Evolutionary conservation across 2,797 vertebrate genomes (phyloP), one percentile per base, ranked within the genome.

Genomic region (Pangasius sanitwongsei): DNA sequence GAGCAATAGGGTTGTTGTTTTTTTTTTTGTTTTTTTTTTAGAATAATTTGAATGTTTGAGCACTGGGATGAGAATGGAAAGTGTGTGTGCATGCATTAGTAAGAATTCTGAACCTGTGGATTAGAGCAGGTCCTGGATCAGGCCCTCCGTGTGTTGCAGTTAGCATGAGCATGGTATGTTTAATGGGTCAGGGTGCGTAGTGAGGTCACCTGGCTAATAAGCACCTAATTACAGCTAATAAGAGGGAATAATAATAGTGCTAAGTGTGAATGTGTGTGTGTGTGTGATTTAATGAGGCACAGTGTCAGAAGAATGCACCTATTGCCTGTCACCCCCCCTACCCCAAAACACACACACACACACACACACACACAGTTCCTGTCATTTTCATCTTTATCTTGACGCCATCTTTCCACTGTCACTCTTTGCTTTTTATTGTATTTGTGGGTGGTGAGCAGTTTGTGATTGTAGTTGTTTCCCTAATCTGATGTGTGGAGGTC

Each of bases 401-500:
- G 28, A 31, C 37, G 50, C 8, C n/a, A 44, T 57, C 53, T 67
- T 53, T 65, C 48, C 44, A 37, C 74, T 86, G 67, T 88, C 34
- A 53, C 55, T 77, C 59, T 85, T 65, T 83, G 77, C 57, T 88
- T 89, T 72, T 69, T 77, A 74, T 78, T 67, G 82, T 23, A 67
- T 84, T 84, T 9, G n/a, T 65, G 63, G 16, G 4, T 31, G 41
- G 41, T 6, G 15, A 65, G 25, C 61, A 50, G 61, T 65, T 48
- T 83, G 59, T 61, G 25, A 31, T 67, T 84, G 44, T 31, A 61
- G 57, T 85, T 90, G 80, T 84, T 88, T 84, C 67, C 85, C 53
- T 88, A 87, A 89, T 81, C 84, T 89, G 88, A 87, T 57, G 34
- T 67, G 83, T 75, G 34, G 70, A 91, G 89, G 89, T 87, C 87